Conservation (phyloP, 2,888 invertebrate genomes). For the Drosophila acutilabella region DNA sequence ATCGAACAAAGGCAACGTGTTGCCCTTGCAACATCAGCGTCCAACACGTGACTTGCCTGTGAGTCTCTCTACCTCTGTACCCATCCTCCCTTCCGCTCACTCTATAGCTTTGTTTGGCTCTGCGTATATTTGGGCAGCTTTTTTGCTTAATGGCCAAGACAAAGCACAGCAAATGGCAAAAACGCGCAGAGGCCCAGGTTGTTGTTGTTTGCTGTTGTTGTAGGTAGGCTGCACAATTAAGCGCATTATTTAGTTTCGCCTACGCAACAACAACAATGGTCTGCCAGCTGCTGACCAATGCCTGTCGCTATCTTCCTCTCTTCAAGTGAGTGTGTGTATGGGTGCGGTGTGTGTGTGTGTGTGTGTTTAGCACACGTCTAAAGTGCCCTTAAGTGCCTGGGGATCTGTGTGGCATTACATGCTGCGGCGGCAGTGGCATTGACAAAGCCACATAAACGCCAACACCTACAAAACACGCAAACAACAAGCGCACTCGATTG, state of each 20-base stretch:
- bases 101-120: conserved; percentile 7
- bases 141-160: conserved; percentile 71
- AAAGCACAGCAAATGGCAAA: conserved; percentile 70
- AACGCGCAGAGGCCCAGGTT: conserved; percentile 47
- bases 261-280: conserved; percentile 49
- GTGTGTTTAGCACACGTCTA: conserved; percentile 59
- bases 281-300: conserved; percentile 63
- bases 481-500: conserved; percentile 61
- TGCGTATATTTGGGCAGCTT: conserved; percentile 27
- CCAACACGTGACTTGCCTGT: conserved; percentile 62
- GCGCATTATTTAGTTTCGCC: conserved; percentile 74
- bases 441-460: conserved; percentile 78
- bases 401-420: conserved; percentile 66
- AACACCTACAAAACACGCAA: conserved; percentile 80
- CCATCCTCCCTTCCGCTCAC: background rate
- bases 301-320: conserved; percentile 20
- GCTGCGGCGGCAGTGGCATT: conserved; percentile 58
- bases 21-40: conserved; percentile 43
- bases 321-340: conserved; percentile 23
- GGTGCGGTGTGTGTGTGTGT: conserved; percentile 39
- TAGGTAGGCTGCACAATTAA: conserved; percentile 75
- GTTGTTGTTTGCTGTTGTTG: conserved; percentile 27
- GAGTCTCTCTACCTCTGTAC: background rate
- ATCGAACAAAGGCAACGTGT: conserved; percentile 69
- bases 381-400: conserved; percentile 80